phyloP scores from a whole-genome alignment of 2,888 invertebrate species.

The Patella pellucida region DNA sequence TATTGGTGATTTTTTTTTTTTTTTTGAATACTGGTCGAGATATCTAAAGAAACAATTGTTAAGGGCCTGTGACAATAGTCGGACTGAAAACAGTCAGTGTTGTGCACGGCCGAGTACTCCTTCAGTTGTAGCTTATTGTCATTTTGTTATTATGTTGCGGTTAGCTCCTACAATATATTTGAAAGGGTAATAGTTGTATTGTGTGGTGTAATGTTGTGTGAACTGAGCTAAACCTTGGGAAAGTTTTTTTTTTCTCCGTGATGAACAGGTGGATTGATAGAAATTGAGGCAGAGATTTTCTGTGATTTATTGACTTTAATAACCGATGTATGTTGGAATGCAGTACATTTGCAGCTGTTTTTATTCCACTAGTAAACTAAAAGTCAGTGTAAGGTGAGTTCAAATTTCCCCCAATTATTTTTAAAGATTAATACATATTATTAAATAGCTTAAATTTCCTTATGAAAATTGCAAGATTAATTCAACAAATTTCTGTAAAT shows the following conservation, averaged over 20 bases:
- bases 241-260: conserved; percentile 1
- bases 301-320: conserved; percentile 4
- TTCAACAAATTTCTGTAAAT: too few species aligned
- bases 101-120: conserved; percentile 9
- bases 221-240: not conserved
- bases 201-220: conserved; percentile 8
- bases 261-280: not conserved
- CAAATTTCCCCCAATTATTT: too few species aligned
- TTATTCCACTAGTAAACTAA: too few species aligned
- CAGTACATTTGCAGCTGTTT: too few species aligned
- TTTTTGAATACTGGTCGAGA: not conserved
- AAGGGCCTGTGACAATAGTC: not conserved
- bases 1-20: not conserved
- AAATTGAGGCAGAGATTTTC: not conserved
- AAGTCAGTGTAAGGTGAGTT: too few species aligned
- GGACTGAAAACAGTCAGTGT: not conserved
- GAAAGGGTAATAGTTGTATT: conserved; percentile 9
- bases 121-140: conserved; percentile 8
- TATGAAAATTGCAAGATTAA: too few species aligned
- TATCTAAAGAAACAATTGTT: conserved; percentile 10
- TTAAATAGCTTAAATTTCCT: too few species aligned
- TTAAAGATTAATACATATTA: too few species aligned
- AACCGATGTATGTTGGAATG: too few species aligned
- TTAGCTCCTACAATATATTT: conserved; percentile 3
- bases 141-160: conserved; percentile 11